Evolutionary conservation across 2,113 vertebrate genomes (phyloP), one percentile per base, ranked within the genome.

Genomic region (Helogale parvula): DNA sequence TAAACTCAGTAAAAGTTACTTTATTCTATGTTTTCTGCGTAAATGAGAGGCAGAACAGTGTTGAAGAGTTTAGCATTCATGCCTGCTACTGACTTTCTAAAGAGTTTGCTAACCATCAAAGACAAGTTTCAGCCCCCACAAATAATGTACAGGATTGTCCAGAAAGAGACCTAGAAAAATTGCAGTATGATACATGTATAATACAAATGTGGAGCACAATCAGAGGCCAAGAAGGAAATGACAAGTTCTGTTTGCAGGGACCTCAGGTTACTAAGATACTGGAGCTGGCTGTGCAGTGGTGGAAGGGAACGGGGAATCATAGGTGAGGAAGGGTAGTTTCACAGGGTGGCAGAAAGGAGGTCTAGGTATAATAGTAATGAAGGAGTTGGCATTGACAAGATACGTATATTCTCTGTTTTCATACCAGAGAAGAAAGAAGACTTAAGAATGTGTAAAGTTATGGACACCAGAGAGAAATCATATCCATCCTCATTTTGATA

Each of bases 261-360:
- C 41, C 2, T n/a, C 17, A 5, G 25, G 19, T 31, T 6, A 15
- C 11, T 16, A 27, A 86, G 38, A 25, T 23, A 11, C 31, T n/a
- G 15, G 71, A n/a, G 16, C 29, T 60, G 41, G 19, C 6, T 33
- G 1, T 6, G 4, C 25, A 1, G 47, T 1, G 3, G 0, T 3
- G 10, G 16, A 1, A 50, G 60, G 13, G 1, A 19, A 2, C 7
- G 0, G 16, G 29, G 52, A 8, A 54, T n/a, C 68, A 38, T 12
- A 54, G 29, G 15, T 21, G 4, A 77, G 5, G 29, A 54, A 66
- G 45, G 33, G 3, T 10, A 0, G 65, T 38, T 25, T 10, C 31
- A 11, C 1, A 3, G 12, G 17, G 9, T 23, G 0, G 5, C 12
- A 0, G 7, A 16, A 3, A 8, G 2, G 8, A 12, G 17, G 2